Percentiles rank a stretch among this genome's conserved stretches.
Evolutionary conservation across 2,797 vertebrate genomes (phyloP).

Genomic region (Tragopan temminckii): DNA sequence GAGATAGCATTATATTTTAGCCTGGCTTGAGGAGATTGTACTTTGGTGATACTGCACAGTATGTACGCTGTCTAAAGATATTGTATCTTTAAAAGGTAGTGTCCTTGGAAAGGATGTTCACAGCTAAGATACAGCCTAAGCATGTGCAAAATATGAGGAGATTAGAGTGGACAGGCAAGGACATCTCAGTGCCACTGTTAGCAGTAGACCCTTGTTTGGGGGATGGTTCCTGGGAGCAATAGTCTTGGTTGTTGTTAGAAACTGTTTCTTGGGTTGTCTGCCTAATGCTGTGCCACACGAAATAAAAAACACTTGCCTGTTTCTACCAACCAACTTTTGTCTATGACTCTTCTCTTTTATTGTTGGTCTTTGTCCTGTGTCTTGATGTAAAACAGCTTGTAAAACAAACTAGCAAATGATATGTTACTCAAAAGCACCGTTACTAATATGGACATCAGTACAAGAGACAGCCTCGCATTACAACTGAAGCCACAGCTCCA

Average conservation of each 20-base stretch:
- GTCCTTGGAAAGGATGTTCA: constrained; percentile 35
- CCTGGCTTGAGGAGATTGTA: constrained; percentile 71
- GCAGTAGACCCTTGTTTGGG: constrained; percentile 45
- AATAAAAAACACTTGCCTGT: constrained; percentile 80
- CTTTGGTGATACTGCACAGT: constrained; percentile 34
- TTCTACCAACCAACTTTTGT: constrained; percentile 68
- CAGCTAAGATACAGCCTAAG: not conserved
- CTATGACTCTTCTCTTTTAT: constrained; percentile 51
- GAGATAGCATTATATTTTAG: constrained; percentile 58
- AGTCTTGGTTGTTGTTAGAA: constrained; percentile 68
- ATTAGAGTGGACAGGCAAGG: constrained; percentile 48
- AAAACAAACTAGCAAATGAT: not conserved
- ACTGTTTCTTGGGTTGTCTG: constrained; percentile 74
- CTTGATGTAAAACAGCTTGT: not conserved
- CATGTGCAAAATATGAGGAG: not conserved
- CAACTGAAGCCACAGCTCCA: not conserved
- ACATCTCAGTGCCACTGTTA: constrained; percentile 45
- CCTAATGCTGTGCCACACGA: constrained; percentile 76
- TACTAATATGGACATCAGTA: not conserved
- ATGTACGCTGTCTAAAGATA: constrained; percentile 53
- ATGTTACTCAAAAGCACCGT: not conserved
- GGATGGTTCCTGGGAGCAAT: constrained; percentile 39
- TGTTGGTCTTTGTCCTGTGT: not conserved
- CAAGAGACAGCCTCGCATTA: not conserved
- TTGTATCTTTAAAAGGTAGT: not conserved